A percentile compares a stretch with the other conserved stretches of the same genome.
Conservation (phyloP, 2,113 vertebrate species). For the Nothocercus julius region DNA sequence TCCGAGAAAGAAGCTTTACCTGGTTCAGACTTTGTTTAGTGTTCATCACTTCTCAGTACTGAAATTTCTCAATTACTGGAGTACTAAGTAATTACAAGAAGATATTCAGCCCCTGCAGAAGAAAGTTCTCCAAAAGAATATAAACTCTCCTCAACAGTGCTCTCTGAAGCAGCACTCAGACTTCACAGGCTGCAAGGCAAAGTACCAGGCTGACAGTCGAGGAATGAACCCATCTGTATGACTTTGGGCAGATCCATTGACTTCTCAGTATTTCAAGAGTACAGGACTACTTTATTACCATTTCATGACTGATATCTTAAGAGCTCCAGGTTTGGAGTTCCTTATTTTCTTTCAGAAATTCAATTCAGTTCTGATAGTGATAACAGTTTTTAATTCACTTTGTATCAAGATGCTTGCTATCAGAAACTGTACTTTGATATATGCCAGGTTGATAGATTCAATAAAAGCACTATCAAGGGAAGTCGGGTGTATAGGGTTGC, state of each 20-base stretch:
- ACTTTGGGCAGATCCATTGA: not conserved
- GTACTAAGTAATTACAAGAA: not conserved
- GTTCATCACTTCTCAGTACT: not conserved
- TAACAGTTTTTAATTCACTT: slow-evolving; percentile 53
- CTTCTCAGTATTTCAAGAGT: not conserved
- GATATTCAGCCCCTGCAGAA: fast-evolving
- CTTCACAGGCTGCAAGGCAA: not conserved
- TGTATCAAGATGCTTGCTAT: slow-evolving; percentile 68
- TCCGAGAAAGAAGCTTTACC: not conserved
- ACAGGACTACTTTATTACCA: not conserved
- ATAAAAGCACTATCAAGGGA: slow-evolving; percentile 50
- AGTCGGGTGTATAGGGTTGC: not conserved
- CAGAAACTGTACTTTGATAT: slow-evolving; percentile 55
- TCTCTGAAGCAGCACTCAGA: not conserved
- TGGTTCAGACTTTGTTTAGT: not conserved
- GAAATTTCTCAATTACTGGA: not conserved
- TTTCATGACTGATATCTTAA: not conserved
- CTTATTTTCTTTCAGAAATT: slow-evolving; percentile 31
- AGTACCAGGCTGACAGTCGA: not conserved
- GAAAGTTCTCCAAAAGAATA: not conserved
- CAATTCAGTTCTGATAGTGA: not conserved
- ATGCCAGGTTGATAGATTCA: slow-evolving; percentile 68
- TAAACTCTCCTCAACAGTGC: not conserved
- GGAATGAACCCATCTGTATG: not conserved
- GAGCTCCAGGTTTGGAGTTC: slow-evolving; percentile 24